Evolutionary conservation across 2,797 vertebrate species (phyloP).

Genomic region (Pteronotus mesoamericanus): DNA sequence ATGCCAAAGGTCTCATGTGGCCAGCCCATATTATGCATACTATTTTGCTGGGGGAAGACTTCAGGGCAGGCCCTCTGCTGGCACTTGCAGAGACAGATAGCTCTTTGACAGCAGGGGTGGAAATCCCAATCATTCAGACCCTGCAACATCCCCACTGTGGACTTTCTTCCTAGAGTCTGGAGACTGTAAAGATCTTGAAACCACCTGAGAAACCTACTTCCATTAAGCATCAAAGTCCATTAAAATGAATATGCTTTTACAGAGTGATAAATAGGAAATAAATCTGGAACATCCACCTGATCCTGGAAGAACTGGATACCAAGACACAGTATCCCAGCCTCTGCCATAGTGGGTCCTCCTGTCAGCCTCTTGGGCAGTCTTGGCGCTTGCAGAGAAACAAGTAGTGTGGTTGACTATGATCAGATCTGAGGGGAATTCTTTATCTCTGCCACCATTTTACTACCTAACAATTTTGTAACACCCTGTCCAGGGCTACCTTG

Average conservation of each 20-base stretch:
- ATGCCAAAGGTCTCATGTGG: background rate
- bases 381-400: conserved; percentile 30
- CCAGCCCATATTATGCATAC: background rate
- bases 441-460: conserved; percentile 74
- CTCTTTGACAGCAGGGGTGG: background rate
- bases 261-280: conserved; percentile 40
- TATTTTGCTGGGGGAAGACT: background rate
- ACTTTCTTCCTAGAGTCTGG: background rate
- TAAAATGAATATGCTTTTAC: conserved; percentile 66
- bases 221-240: conserved; percentile 69
- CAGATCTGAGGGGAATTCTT: conserved; percentile 65
- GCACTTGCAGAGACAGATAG: background rate
- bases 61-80: background rate
- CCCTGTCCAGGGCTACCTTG: conserved; percentile 58
- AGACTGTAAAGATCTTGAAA: conserved; percentile 54
- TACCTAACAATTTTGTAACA: conserved; percentile 75
- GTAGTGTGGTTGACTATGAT: conserved; percentile 31
- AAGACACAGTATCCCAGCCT: background rate
- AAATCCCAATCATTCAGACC: background rate
- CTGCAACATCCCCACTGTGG: background rate
- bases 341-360: background rate
- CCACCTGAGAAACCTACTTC: conserved; percentile 57
- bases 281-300: conserved; percentile 61
- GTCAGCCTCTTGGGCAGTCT: background rate
- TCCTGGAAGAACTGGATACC: conserved; percentile 52